Percentiles rank a stretch among this genome's conserved stretches.
Conservation (phyloP, 2,113 vertebrate species). For the Xiphias gladius region DNA sequence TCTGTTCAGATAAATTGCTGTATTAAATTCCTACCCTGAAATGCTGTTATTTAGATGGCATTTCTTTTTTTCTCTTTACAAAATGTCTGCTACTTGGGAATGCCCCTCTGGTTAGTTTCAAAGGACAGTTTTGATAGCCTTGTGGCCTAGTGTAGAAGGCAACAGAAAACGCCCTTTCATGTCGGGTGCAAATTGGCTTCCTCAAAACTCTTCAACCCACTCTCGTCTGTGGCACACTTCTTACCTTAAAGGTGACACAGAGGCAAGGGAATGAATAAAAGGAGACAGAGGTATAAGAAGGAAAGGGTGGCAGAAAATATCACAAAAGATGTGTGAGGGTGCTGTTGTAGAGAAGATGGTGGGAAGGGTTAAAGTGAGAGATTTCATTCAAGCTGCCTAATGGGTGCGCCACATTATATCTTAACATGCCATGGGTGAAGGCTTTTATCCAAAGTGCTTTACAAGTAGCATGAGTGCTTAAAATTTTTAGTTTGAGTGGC, state of each 20-base stretch:
- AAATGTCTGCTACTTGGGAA: slow-evolving; percentile 22
- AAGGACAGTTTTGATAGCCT: slow-evolving; percentile 52
- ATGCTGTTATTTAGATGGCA: slow-evolving; percentile 41
- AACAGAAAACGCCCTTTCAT: slow-evolving; percentile 51
- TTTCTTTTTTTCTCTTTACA: slow-evolving; percentile 22
- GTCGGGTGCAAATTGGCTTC: slow-evolving; percentile 59
- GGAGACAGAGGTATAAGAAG: background rate
- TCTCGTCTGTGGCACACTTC: slow-evolving; percentile 16
- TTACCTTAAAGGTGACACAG: slow-evolving; percentile 44
- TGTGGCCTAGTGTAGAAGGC: slow-evolving; percentile 27
- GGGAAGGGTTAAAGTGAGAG: slow-evolving; percentile 21
- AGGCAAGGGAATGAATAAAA: slow-evolving; percentile 20
- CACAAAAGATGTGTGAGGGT: slow-evolving; percentile 6
- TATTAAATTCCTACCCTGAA: slow-evolving; percentile 41
- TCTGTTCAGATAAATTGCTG: slow-evolving; percentile 37
- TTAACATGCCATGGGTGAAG: slow-evolving; percentile 22
- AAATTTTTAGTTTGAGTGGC: slow-evolving; percentile 21
- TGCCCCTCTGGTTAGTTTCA: slow-evolving; percentile 38
- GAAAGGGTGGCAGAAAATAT: slow-evolving; percentile 9
- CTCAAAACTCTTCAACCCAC: slow-evolving; percentile 38
- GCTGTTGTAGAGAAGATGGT: background rate
- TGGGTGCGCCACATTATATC: slow-evolving; percentile 8
- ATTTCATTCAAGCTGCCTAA: slow-evolving; percentile 17
- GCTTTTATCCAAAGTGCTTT: slow-evolving; percentile 46
- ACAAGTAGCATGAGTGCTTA: slow-evolving; percentile 31